Evolutionary conservation across 2,888 invertebrate genomes (phyloP), one percentile per base, ranked within the genome.

Genomic region (Hypolimnas misippus): DNA sequence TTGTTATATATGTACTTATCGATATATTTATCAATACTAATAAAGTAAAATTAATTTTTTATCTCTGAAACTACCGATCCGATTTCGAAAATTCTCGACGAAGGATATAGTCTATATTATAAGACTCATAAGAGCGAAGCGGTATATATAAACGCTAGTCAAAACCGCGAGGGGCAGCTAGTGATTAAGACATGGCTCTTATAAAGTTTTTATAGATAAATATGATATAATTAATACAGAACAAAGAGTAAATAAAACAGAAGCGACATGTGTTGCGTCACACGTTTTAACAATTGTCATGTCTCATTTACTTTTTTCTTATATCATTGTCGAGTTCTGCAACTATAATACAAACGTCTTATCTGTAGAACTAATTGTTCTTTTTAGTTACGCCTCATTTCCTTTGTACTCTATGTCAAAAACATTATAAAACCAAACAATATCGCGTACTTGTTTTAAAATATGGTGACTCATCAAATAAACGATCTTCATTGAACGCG

Each of bases 381-480:
- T 46, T 38, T 38, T 38, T n/a, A 12, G 35, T 4, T 38, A 38
- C 12, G 21, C 17, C 7, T 31, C 75, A 72, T 80, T 79, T 81
- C 12, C n/a, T 38, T 44, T 21, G 19, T 12, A 44, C 3, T 12
- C 8, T 19, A 21, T 19, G 19, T 44, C 19, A 5, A 10, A 19
- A 19, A 17, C 17, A 87, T 89, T 88, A 87, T 75, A 78, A 84
- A 86, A 84, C 83, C 84, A 88, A 88, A 90, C 88, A 89, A 86
- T 86, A 87, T 86, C 84, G 83, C 82, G 84, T 84, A 83, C 84
- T 81, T 75, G 73, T 62, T 80, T 82, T 76, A 78, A 77, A 76
- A 73, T 75, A 70, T 72, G 68, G 71, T 78, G 85, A 86, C 79
- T 86, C 86, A 86, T 77, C 70, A 67, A 76, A 76, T 79, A 80